A percentile compares a stretch with the other conserved stretches of the same genome.
Conservation (phyloP, 2,113 vertebrate genomes). For the Ondatra zibethicus region DNA sequence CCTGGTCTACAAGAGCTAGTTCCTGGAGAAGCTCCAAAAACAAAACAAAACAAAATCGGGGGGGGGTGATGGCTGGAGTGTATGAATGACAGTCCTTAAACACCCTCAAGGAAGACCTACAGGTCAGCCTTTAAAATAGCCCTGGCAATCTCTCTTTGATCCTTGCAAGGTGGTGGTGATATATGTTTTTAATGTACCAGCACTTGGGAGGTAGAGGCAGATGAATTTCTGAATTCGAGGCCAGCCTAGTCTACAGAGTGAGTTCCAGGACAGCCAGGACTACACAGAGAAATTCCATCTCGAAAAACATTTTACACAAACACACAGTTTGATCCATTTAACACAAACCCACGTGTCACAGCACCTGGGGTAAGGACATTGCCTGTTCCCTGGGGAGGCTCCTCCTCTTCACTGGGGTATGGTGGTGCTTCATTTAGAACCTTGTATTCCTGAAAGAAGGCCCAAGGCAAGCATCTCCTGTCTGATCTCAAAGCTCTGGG, state of each 20-base stretch:
- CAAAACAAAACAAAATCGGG: too few relatives aligned
- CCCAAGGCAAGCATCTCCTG: background rate
- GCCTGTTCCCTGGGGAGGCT: background rate
- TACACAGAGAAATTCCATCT: too few relatives aligned
- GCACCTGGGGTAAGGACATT: background rate
- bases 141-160: background rate
- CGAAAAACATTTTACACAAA: background rate
- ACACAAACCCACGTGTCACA: accelerated
- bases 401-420: too few relatives aligned
- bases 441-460: background rate
- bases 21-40: too few relatives aligned
- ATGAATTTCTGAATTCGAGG: too few relatives aligned
- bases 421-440: background rate
- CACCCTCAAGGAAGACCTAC: background rate
- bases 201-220: too few relatives aligned
- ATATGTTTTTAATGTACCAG: too few relatives aligned
- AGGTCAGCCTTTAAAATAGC: background rate
- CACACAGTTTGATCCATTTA: background rate
- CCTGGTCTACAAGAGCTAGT: too few relatives aligned
- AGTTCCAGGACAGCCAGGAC: background rate
- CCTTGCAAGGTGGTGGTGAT: background rate
- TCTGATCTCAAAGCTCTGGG: background rate
- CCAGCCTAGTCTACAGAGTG: background rate
- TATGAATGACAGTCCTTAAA: background rate
- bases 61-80: background rate